Evolutionary conservation across 2,113 vertebrate genomes (phyloP), one percentile per base, ranked within the genome.

Genomic region (Poecile atricapillus): DNA sequence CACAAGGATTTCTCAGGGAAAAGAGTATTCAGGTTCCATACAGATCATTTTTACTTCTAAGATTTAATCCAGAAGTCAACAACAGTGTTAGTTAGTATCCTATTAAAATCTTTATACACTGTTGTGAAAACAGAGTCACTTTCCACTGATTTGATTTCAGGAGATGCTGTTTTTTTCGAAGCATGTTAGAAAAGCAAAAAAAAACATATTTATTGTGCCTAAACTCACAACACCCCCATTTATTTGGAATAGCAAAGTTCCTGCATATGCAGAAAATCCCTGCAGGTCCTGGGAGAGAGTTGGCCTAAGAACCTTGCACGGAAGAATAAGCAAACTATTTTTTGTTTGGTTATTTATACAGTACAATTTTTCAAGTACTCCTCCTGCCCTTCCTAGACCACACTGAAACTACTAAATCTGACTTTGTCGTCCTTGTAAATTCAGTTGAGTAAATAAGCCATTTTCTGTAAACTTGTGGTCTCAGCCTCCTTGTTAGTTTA

Each of bases 391-490:
- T 94, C 94, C 85, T 88, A 96, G 97, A 97, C 95, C 97, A 97
- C 95, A 97, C 93, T 86, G 94, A 96, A 98, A 97, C 94, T 87
- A 94, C 97, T 97, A 97, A 97, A 94, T 93, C 56, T 93, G 95
- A 94, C 92, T 97, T 93, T 97, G 92, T 96, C 79, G 65, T 96
- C 90, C 90, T 90, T 97, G 95, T 94, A 96, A 97, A 97, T 96
- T 64, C 76, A 91, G 91, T 95, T 95, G 90, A 97, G 95, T 97
- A 98, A 98, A 97, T 98, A 98, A 97, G 96, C 90, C 83, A 92
- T 95, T 96, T 97, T 97, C 93, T 97, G 96, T 97, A 97, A 98
- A 97, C 97, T 95, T 98, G 97, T 96, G 97, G 97, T 97, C 96
- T 97, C 68, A 86, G 77, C 85, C 94, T 97, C 80, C 97, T 98